Evolutionary conservation across 2,113 vertebrate genomes (phyloP).

Genomic region (Copsychus sechellarum): DNA sequence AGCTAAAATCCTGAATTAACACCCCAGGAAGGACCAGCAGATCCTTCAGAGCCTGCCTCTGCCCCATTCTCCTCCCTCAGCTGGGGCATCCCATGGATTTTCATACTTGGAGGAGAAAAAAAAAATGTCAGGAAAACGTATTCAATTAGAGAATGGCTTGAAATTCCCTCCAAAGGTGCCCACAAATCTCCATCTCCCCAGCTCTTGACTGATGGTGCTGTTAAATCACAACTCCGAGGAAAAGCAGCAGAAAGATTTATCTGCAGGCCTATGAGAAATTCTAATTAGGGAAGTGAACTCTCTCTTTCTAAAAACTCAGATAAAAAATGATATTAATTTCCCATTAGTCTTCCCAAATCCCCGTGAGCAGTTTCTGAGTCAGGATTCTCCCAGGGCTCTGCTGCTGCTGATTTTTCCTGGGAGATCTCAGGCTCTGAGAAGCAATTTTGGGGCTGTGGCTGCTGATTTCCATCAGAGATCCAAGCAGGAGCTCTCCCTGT

Average conservation of each 20-base stretch:
- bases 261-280: not conserved
- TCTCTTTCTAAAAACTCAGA: constrained; percentile 16
- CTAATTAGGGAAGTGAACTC: not conserved
- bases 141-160: not conserved
- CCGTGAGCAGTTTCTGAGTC: not conserved
- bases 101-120: not conserved
- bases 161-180: not conserved
- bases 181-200: not conserved
- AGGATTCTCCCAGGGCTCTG: not conserved
- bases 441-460: not conserved
- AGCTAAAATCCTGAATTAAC: not conserved
- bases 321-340: constrained; percentile 39
- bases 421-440: not conserved
- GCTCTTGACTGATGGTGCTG: not conserved
- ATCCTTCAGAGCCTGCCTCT: not conserved
- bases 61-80: not conserved
- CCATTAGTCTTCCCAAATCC: constrained; percentile 20
- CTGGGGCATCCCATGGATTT: not conserved
- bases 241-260: not conserved
- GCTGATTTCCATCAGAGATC: not conserved
- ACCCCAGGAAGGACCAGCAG: not conserved
- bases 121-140: not conserved
- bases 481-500: not conserved
- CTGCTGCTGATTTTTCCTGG: not conserved
- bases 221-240: not conserved